Conservation (phyloP, 2,113 vertebrate species). For the Mastomys natalensis region DNA sequence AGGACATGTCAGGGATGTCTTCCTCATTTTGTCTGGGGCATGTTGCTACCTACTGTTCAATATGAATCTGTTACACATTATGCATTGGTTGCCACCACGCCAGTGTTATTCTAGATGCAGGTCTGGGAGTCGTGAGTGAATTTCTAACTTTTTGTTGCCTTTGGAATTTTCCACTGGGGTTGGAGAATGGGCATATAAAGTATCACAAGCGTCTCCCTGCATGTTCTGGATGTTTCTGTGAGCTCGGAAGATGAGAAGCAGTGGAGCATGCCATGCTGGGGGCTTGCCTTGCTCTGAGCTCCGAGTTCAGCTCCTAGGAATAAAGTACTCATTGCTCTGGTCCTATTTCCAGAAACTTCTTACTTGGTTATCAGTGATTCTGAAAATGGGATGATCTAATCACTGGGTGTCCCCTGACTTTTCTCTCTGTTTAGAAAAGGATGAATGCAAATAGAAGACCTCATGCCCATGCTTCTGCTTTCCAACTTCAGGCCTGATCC, state of each 20-base stretch:
- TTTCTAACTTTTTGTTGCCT: slow-evolving; percentile 20
- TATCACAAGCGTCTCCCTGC: neutral
- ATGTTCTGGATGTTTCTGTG: neutral
- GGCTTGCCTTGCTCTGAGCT: neutral
- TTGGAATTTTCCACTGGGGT: slow-evolving; percentile 44
- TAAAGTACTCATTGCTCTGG: neutral
- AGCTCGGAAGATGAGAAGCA: neutral
- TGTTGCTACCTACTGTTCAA: neutral
- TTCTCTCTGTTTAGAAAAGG: neutral
- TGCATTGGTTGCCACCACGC: neutral
- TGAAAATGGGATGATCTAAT: neutral
- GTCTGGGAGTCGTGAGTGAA: slow-evolving; percentile 8
- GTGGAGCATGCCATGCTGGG: neutral
- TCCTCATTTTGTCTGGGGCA: neutral
- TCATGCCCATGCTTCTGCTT: neutral
- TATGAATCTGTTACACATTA: neutral
- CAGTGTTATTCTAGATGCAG: neutral
- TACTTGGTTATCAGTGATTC: neutral
- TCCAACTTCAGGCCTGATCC: slow-evolving; percentile 23
- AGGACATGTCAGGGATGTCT: neutral
- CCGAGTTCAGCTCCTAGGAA: neutral
- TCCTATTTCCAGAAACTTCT: slow-evolving; percentile 10
- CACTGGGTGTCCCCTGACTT: neutral
- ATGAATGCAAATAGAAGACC: neutral
- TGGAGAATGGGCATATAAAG: neutral